phyloP scores from a whole-genome alignment of 2,113 vertebrate genomes.

The Toxotes chatareus region DNA sequence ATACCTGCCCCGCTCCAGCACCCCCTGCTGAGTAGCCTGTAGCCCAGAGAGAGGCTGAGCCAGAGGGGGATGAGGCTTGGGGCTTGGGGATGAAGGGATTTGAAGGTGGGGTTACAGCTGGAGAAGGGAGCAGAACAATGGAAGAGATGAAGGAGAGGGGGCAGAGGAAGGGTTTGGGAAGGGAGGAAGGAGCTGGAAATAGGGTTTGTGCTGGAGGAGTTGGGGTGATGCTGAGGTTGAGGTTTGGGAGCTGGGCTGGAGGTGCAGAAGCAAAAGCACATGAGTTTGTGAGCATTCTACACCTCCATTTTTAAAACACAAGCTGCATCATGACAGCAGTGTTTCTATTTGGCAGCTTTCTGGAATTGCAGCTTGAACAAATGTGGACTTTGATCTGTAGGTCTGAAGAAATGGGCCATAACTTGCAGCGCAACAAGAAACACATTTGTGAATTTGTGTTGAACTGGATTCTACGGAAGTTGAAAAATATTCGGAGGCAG shows the following conservation, averaged over 20 bases:
- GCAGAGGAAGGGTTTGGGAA: background rate
- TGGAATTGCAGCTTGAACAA: too few relatives aligned
- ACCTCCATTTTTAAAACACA: background rate
- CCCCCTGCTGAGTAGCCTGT: conserved; percentile 47
- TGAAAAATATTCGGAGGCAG: too few relatives aligned
- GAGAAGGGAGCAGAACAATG: background rate
- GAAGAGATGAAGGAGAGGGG: background rate
- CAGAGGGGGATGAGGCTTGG: conserved; percentile 8
- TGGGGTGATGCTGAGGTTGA: background rate
- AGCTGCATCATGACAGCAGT: background rate
- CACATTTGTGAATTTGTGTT: background rate
- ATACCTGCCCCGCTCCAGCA: conserved; percentile 48
- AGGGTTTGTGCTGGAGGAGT: background rate
- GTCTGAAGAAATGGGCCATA: too few relatives aligned
- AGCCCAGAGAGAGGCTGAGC: conserved; percentile 53
- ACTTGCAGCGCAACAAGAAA: background rate
- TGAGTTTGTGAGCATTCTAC: background rate
- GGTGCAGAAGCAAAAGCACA: background rate
- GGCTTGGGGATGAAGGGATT: conserved; percentile 44
- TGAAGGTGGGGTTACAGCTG: conserved; percentile 41
- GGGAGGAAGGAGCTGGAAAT: background rate
- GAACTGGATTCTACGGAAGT: background rate
- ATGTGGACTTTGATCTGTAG: too few relatives aligned
- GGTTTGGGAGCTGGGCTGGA: background rate
- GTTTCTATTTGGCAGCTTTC: background rate